A percentile compares a stretch with the other conserved stretches of the same genome.
Evolutionary conservation across 1,140 invertebrate genomes (phyloP).

Genomic region (Neodiprion virginianus): DNA sequence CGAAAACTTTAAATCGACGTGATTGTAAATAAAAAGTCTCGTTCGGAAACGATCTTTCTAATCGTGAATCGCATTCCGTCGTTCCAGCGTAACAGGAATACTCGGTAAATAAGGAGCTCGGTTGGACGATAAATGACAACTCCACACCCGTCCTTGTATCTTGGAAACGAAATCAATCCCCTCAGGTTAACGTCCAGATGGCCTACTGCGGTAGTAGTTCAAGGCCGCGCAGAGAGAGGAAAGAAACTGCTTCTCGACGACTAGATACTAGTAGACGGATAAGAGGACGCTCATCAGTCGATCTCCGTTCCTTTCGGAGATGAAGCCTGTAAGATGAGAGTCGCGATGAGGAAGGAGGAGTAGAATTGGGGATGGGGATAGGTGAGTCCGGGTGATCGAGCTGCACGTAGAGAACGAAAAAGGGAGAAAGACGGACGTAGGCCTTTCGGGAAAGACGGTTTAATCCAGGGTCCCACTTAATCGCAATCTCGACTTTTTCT

Average conservation of each 20-base stretch:
- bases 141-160: too few species aligned
- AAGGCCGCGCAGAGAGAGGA: neutral
- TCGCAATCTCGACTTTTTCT: slow-evolving; percentile 15
- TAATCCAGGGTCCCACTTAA: slow-evolving; percentile 9
- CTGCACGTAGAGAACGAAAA: neutral
- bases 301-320: too few species aligned
- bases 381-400: too few species aligned
- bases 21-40: neutral
- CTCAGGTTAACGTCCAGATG: neutral
- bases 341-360: neutral
- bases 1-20: neutral
- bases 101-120: neutral
- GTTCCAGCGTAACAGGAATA: neutral
- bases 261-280: too few species aligned
- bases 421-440: neutral
- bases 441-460: slow-evolving; percentile 1
- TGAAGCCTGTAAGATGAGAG: neutral
- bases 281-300: too few species aligned
- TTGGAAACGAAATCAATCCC: neutral
- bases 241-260: too few species aligned
- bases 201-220: neutral
- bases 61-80: neutral
- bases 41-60: neutral
- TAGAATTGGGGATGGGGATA: neutral
- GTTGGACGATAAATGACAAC: neutral